Evolutionary conservation across 1,140 invertebrate genomes (phyloP).

Genomic region (Paralvinella palmiformis): DNA sequence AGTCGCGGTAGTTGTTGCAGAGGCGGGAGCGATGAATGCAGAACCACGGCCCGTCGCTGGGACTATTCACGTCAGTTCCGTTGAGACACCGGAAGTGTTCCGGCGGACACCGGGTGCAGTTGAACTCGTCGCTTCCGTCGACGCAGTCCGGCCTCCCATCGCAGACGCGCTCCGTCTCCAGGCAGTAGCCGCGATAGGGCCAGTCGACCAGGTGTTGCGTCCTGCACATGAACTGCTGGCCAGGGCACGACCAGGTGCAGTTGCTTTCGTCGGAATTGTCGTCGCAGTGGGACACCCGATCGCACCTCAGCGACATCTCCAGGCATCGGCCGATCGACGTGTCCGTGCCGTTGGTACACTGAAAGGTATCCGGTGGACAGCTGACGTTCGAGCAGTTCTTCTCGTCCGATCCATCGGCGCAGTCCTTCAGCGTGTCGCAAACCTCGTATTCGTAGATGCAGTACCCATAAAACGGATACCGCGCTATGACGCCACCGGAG

Average conservation of each 20-base stretch:
- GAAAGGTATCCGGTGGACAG: neutral
- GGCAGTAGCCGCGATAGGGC: neutral
- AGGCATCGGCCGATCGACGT: neutral
- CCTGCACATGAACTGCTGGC: neutral
- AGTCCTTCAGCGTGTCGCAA: conserved; percentile 17
- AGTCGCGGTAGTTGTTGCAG: neutral
- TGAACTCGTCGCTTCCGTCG: neutral
- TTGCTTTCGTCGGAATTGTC: conserved; percentile 3
- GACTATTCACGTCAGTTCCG: neutral
- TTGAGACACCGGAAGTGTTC: neutral
- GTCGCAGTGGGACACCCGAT: neutral
- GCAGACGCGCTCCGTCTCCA: neutral
- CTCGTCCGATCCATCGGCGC: conserved; percentile 9
- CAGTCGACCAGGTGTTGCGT: neutral
- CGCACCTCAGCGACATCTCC: neutral
- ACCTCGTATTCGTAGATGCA: conserved; percentile 15
- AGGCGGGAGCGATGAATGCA: neutral
- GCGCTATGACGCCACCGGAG: neutral
- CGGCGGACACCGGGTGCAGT: neutral
- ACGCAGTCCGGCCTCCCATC: conserved; percentile 1
- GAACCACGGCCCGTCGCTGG: neutral
- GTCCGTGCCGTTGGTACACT: neutral
- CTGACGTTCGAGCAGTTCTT: neutral
- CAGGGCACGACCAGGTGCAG: conserved; percentile 2
- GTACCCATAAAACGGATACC: neutral